Evolutionary conservation across 1,140 invertebrate species (phyloP).

Genomic region (Drosophila pallidifrons): DNA sequence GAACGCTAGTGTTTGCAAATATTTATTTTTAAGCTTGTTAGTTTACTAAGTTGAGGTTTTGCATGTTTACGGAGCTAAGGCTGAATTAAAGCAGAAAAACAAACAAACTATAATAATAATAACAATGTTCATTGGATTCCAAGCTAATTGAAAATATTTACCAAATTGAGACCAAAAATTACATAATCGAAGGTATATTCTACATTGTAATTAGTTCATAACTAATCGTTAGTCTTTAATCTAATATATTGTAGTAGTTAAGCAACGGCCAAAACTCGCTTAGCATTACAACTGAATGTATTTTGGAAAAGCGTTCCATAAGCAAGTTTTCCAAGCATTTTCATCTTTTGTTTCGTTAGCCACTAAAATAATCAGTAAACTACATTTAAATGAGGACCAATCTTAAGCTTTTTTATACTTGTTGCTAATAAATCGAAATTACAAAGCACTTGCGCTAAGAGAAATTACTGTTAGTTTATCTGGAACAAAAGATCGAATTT

Average conservation of each 20-base stretch:
- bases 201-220: conserved; percentile 21
- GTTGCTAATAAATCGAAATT: conserved; percentile 60
- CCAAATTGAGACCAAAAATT: conserved; percentile 78
- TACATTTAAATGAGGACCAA: conserved; percentile 51
- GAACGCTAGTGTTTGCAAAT: conserved; percentile 5
- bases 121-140: conserved; percentile 52
- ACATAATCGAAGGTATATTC: conserved; percentile 15
- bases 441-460: conserved; percentile 35
- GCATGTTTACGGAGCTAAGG: conserved; percentile 39
- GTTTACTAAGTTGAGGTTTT: conserved; percentile 6
- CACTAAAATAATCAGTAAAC: not conserved
- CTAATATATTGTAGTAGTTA: conserved; percentile 11
- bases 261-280: conserved; percentile 34
- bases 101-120: too few species aligned
- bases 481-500: too few species aligned
- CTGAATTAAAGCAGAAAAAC: conserved; percentile 30
- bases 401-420: conserved; percentile 67
- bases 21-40: conserved; percentile 2
- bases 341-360: conserved; percentile 3
- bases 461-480: not conserved
- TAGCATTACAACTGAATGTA: conserved; percentile 33
- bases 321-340: conserved; percentile 39
- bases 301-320: conserved; percentile 3
- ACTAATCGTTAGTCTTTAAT: conserved; percentile 1
- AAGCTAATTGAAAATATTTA: conserved; percentile 40